Percentiles rank a stretch among this genome's conserved stretches.
These are phyloP conservation scores for Diachrysia chrysitis DNA, from an alignment of 2,888 invertebrate species.

Conservation along the genomic window DNA sequence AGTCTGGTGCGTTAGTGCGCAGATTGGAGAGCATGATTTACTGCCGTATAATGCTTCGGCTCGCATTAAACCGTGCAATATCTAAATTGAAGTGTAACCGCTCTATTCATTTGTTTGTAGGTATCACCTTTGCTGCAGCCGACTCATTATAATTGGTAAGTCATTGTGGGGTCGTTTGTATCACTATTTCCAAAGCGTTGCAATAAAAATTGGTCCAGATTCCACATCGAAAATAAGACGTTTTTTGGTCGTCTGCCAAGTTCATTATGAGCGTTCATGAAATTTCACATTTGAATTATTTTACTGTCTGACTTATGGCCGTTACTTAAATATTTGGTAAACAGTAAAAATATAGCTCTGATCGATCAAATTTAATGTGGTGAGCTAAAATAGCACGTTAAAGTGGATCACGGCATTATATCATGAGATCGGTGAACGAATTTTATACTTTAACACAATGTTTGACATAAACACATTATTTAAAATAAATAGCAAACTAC, in stretches of 20 bases:
- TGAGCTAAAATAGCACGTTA: slow-evolving; percentile 81
- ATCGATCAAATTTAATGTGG: slow-evolving; percentile 88
- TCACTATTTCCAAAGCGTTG: slow-evolving; percentile 86
- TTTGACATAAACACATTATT: slow-evolving; percentile 67
- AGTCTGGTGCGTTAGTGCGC: slow-evolving; percentile 63
- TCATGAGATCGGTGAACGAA: slow-evolving; percentile 63
- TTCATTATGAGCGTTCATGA: slow-evolving; percentile 90
- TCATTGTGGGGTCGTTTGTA: slow-evolving; percentile 79
- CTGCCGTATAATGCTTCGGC: slow-evolving; percentile 60
- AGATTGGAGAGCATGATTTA: slow-evolving; percentile 69
- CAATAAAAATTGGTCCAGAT: slow-evolving; percentile 89
- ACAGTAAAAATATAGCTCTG: slow-evolving; percentile 88
- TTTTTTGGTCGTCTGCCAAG: slow-evolving; percentile 89
- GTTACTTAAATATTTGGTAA: slow-evolving; percentile 90
- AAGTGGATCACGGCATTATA: slow-evolving; percentile 82
- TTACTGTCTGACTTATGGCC: slow-evolving; percentile 89
- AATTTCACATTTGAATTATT: slow-evolving; percentile 90
- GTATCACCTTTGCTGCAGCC: slow-evolving; percentile 41
- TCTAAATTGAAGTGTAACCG: slow-evolving; percentile 58
- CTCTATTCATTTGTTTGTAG: slow-evolving; percentile 56
- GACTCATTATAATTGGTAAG: slow-evolving; percentile 73
- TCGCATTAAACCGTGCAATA: slow-evolving; percentile 58
- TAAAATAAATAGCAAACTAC: slow-evolving; percentile 60
- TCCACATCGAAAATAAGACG: slow-evolving; percentile 89
- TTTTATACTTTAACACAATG: slow-evolving; percentile 66